phyloP scores from a whole-genome alignment of 2,113 vertebrate genomes.

The Ctenomys sociabilis region DNA sequence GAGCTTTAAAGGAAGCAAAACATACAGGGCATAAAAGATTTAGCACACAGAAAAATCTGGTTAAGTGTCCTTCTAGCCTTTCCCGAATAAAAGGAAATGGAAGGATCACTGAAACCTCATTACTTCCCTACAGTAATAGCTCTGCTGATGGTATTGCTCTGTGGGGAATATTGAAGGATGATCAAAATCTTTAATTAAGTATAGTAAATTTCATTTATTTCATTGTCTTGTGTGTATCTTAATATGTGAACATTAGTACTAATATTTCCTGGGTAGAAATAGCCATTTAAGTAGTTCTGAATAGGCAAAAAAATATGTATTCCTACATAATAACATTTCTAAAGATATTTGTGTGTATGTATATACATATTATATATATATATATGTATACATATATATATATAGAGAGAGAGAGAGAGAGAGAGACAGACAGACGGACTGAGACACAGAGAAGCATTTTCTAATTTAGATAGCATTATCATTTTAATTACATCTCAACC shows the following conservation, averaged over 20 bases:
- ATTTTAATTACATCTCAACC: not conserved
- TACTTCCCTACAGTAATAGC: not conserved
- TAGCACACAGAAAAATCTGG: not conserved
- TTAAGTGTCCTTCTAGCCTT: not conserved
- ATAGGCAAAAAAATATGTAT: not conserved
- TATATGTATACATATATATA: not conserved
- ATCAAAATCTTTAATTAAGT: not conserved
- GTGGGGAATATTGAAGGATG: not conserved
- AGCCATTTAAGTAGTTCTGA: not conserved
- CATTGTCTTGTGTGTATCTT: not conserved
- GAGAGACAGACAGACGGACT: too few relatives aligned
- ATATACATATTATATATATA: too few relatives aligned
- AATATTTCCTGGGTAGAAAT: not conserved
- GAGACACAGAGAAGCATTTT: not conserved
- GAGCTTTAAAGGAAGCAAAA: not conserved
- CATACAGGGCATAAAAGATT: not conserved
- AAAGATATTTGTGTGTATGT: not conserved
- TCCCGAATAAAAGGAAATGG: not conserved
- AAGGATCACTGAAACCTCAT: not conserved
- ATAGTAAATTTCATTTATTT: not conserved
- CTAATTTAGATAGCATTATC: not conserved
- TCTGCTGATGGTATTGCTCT: not conserved
- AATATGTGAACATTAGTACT: not conserved
- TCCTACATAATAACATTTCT: not conserved
- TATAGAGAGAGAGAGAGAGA: too few relatives aligned